Percentiles rank a stretch among this genome's conserved stretches.
These are phyloP conservation scores for Chrysolina americana DNA, from an alignment of 2,888 invertebrate species.

Conservation along the genomic window DNA sequence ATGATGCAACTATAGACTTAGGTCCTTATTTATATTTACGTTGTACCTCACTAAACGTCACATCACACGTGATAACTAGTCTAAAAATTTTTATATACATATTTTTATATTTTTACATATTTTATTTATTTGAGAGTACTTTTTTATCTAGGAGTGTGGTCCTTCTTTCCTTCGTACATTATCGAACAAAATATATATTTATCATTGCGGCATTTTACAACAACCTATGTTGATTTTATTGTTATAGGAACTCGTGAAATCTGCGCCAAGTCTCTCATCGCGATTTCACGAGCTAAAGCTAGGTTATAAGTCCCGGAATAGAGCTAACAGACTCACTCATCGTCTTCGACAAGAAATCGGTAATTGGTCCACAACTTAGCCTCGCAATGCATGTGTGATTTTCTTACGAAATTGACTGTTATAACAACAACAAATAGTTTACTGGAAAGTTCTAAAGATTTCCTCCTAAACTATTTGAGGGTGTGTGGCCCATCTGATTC, in stretches of 20 bases:
- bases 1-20: constrained; percentile 41
- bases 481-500: no score
- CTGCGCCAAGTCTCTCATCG: constrained; percentile 37
- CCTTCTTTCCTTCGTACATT: constrained; percentile 55
- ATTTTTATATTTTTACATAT: constrained; percentile 58
- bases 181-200: constrained; percentile 38
- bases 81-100: constrained; percentile 57
- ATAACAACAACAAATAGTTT: no score
- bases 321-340: neutral
- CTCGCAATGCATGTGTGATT: neutral
- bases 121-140: constrained; percentile 51
- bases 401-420: no score
- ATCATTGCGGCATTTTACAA: constrained; percentile 48
- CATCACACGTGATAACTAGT: constrained; percentile 60
- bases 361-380: neutral
- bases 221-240: constrained; percentile 48
- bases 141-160: constrained; percentile 42
- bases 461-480: no score
- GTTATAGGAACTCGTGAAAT: constrained; percentile 46
- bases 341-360: neutral
- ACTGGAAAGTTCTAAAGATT: no score
- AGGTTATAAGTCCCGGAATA: constrained; percentile 14
- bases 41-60: constrained; percentile 59
- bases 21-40: constrained; percentile 45
- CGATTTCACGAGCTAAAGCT: constrained; percentile 38